Base-by-base conservation (phyloP, 1,140 invertebrate genomes). In the Armadillidium nasatum region DNA sequence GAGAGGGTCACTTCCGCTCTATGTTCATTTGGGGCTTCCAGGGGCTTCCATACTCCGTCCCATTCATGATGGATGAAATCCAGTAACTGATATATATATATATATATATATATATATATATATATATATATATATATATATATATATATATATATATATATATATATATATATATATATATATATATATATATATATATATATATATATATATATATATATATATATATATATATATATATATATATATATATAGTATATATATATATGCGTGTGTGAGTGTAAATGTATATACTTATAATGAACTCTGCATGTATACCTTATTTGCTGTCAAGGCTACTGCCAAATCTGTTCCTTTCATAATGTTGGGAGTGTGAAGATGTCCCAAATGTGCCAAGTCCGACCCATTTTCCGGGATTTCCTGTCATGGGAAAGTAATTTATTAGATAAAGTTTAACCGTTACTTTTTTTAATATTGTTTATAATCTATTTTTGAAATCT, bases 321-420 rank as follows among this genome's bases (percentile, higher is more conserved):
- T 70, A 44, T 68, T 76, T 22, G 54, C 73, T 7, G 79, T 71
- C 45, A 78, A 80, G 44, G 76, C 74, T 46, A 78, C 67, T n/a
- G 82, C 82, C 43, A 88, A 83, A 72, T 87, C 84, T 0, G 87
- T 83, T 44, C 89, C 88, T 33, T 87, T 81, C 50, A 93, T 81
- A 81, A 91, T 83, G 45, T 87, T 83, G 21, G 88, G 85, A 33
- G 87, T 88, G 81, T 96, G 94, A 0, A 96, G 87, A 0, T 90
- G 88, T 72, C 87, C 88, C 11, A 97, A 85, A 83, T 96, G 94
- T 0, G 90, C 90, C 0, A 91, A 86, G 83, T 97, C 94, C 0
- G 93, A 92, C 0, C 93, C 94, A 82, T 97, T 97, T 85, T 96
- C 94, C 0, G 94, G 93, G 67, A 96, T 93, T 82, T 96, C 94